Evolutionary conservation across 1,140 invertebrate genomes (phyloP), one percentile per base, ranked within the genome.

Genomic region (Tetragnatha versicolor): DNA sequence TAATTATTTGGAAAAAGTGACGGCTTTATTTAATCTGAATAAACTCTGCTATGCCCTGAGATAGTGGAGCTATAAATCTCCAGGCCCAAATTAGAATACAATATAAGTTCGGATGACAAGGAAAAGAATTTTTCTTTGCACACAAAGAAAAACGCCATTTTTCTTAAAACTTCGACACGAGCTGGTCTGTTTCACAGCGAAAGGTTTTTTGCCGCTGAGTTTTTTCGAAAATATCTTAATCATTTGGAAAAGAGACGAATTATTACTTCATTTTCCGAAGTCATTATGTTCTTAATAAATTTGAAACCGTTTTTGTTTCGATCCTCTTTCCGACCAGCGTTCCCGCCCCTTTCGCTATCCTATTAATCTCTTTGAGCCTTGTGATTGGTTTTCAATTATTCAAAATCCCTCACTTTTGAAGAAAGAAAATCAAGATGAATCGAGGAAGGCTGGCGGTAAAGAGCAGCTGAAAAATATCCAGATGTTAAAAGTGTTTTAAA

Each of bases 231-330:
- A 63, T 42, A 27, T 22, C n/a, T 37, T 72, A 58, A 51, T 72
- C 69, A 60, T 35, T 72, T 60, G 25, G 51, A 72, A n/a, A 51
- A 58, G 69, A 72, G 29, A 51, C 33, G 37, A 58, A 72, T 72
- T 72, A 72, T 72, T 72, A 42, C 69, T 72, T 45, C 51, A 55
- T 70, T 68, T 63, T 70, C 68, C 29, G 69, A 58, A 58, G 60
- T 60, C 53, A 72, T 42, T 58, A 37, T 42, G 17, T 27, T 42
- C 35, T 58, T 39, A 70, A 72, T 58, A 72, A 58, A 58, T 60
- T 58, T 72, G 27, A 25, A 49, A 68, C 29, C 27, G 47, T 53
- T 70, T 22, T n/a, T n/a, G n/a, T n/a, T n/a, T n/a, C n/a, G n/a
- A 4, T 60, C 31, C 42, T 60, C 45, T 58, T 22, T 60, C n/a